Evolutionary conservation across 2,888 invertebrate genomes (phyloP).

Genomic region (Andrena flavipes): DNA sequence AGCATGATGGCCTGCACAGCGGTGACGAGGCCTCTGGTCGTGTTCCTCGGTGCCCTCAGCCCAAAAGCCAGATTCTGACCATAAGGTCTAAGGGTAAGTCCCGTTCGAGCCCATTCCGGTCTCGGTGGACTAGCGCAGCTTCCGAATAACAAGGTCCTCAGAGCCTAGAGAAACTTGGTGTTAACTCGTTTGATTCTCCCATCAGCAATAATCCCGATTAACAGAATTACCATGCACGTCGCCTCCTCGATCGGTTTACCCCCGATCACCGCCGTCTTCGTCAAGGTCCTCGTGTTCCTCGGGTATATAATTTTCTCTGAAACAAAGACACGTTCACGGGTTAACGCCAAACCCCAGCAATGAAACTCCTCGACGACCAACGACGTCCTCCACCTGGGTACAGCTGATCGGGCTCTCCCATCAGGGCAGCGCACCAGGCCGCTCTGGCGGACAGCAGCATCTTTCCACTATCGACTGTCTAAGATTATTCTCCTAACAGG

Average conservation of each 20-base stretch:
- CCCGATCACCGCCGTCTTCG: conserved; percentile 87
- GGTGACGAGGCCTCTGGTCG: conserved; percentile 87
- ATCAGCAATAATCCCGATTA: background rate
- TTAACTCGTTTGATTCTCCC: background rate
- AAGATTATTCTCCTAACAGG: too few relatives aligned
- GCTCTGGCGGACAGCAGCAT: conserved; percentile 79
- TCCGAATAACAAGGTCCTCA: conserved; percentile 89
- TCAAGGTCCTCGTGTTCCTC: conserved; percentile 86
- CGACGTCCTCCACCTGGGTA: conserved; percentile 77
- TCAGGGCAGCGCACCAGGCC: conserved; percentile 80
- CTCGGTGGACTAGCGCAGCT: conserved; percentile 89
- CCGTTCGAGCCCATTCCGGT: conserved; percentile 90
- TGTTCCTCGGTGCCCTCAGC: conserved; percentile 88
- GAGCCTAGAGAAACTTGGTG: conserved; percentile 84
- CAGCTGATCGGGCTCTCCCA: conserved; percentile 81
- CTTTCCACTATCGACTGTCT: background rate
- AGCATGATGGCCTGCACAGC: conserved; percentile 90
- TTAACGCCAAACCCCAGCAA: background rate
- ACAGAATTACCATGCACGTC: conserved; percentile 87
- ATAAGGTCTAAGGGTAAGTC: conserved; percentile 88
- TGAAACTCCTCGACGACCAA: too few relatives aligned
- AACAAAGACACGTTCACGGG: conserved; percentile 71
- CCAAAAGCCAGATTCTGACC: conserved; percentile 88
- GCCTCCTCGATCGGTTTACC: conserved; percentile 89
- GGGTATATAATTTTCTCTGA: conserved; percentile 88